These are phyloP conservation scores for Xiphorhynchus erythropygius DNA, from an alignment of 2,797 vertebrate genomes.

Conservation along the genomic window DNA sequence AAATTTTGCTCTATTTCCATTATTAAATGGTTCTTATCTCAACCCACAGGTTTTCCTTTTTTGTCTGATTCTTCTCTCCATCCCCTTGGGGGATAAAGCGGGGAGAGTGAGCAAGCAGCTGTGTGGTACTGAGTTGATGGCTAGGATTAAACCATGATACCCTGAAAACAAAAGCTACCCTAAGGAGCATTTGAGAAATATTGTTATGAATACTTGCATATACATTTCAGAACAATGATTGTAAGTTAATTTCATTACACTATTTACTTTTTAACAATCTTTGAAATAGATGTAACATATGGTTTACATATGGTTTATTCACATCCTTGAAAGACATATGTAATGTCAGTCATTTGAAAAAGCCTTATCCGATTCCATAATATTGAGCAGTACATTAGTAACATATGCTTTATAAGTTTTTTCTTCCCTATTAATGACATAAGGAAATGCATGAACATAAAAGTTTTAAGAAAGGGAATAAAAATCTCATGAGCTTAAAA, in stretches of 20 bases:
- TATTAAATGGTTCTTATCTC: background rate
- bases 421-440: background rate
- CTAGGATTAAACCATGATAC: background rate
- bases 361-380: background rate
- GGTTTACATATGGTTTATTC: background rate
- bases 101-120: background rate
- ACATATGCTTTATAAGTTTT: background rate
- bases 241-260: background rate
- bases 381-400: background rate
- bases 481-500: background rate
- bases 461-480: background rate
- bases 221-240: background rate
- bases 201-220: background rate
- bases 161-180: background rate
- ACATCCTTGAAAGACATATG: background rate
- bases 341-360: background rate
- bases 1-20: background rate
- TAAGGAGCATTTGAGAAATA: background rate
- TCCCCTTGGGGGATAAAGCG: background rate
- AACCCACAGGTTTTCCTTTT: background rate
- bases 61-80: background rate
- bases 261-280: background rate
- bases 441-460: background rate
- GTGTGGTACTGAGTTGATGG: background rate
- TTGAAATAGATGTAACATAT: conserved; percentile 9